Base-by-base conservation (phyloP, 1,140 invertebrate genomes). In the Zaprionus kolodkinae region DNA sequence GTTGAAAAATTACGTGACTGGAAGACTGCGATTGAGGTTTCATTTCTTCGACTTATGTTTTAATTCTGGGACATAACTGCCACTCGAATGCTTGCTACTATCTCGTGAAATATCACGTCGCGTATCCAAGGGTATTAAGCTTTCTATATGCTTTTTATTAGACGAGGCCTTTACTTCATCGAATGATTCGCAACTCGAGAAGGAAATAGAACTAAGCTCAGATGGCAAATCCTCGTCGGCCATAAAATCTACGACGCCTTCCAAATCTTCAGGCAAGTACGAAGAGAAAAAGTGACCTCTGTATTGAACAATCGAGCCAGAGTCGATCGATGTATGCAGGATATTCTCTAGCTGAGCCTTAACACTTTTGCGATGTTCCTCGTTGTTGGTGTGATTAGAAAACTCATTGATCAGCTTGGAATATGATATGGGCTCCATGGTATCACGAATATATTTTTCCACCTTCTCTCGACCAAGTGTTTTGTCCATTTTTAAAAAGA, bases 281-380 rank as follows among this genome's bases (percentile, higher is more conserved):
- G 15, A 11, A 17, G 45, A 50, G 45, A 5, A 21, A 50, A 25
- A 50, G 6, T 50, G 45, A 11, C 12, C 45, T 5, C 1, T 17
- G 45, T 50, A 50, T 17, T 50, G 3, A 5, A 50, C 10, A 21
- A 50, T 12, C 4, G 45, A 17, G 10, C 45, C 45, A 21, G 45
- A 17, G 17, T 50, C 17, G 10, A 50, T 50, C 6, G 45, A 9
- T 1, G 4, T 0, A 50, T 12, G 10, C 10, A 50, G 45, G 21
- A 50, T 50, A 2, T 12, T 6, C 9, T 50, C 4, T 0, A 50
- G 17, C 17, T 50, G 45, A 5, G 5, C 15, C 17, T 25, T 25
- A 0, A 25, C 1, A 25, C 0, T 25, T 1, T 6, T 25, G 1
- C 45, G 45, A 1, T 0, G 3, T 12, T 5, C 11, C 1, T 0